Evolutionary conservation across 2,797 vertebrate genomes (phyloP).

Genomic region (Eulemur mongoz): DNA sequence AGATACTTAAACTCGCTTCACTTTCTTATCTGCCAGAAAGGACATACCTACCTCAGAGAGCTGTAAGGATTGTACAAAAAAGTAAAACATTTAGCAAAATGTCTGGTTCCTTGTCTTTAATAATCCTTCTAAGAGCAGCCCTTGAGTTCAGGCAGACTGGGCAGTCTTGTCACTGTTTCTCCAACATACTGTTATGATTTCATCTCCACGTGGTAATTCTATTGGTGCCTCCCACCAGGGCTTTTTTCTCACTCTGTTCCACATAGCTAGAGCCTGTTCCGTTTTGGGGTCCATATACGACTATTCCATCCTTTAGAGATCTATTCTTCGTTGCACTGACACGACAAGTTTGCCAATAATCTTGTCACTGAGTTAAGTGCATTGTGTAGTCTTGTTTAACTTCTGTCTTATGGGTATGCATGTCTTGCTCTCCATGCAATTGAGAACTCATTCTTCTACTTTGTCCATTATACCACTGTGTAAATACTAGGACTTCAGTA

Average conservation of each 20-base stretch:
- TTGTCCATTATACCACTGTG: background rate
- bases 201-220: background rate
- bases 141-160: background rate
- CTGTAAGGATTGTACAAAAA: background rate
- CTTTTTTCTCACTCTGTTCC: background rate
- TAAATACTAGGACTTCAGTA: background rate
- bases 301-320: background rate
- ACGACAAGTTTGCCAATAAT: background rate
- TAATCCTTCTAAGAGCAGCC: background rate
- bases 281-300: background rate
- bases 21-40: background rate
- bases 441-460: background rate
- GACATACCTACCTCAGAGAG: background rate
- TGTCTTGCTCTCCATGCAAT: background rate
- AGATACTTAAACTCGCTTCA: background rate
- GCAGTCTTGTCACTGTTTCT: background rate
- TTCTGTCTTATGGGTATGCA: background rate
- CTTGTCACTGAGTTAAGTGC: background rate
- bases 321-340: background rate
- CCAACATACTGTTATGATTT: background rate
- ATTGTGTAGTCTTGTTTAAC: background rate
- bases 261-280: background rate
- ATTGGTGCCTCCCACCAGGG: background rate
- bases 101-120: background rate
- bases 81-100: background rate